Evolutionary conservation across 2,888 invertebrate genomes (phyloP), one percentile per base, ranked within the genome.

Genomic region (Epirrhoe tristata): DNA sequence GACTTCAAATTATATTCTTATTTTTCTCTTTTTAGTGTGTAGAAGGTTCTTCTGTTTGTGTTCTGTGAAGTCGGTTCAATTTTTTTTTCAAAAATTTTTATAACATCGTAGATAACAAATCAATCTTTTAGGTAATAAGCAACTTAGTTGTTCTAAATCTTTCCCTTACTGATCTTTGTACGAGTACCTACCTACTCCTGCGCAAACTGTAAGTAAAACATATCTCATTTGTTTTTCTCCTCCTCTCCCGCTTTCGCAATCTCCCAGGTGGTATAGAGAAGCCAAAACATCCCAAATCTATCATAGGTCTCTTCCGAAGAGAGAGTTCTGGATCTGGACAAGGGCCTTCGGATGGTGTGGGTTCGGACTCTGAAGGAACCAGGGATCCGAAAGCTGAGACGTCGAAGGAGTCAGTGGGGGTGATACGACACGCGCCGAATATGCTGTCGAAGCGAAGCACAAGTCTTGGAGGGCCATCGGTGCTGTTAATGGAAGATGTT

Each of bases 261-360:
- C 79, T 79, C 78, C 72, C 81, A 97, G 97, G 97, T 93, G 97
- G 97, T 82, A 96, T 97, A 90, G 97, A 97, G 91, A 97, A 97
- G 94, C 97, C 97, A 89, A 96, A 97, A 93, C 95, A 95, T 92
- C 95, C 96, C 78, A 96, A 96, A 91, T 97, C 97, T 90, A 97
- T 98, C 90, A 97, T 97, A 94, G 97, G 97, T 91, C 95, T 97
- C 73, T 98, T 98, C 93, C 95, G 97, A 82, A 95, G 97, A 82
- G 97, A 97, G 86, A 97, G 97, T 87, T 94, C 95, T 75, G 95
- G 96, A 79, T 97, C 97, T 0, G 95, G 95, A 61, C 95, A 95
- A 77, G 95, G 94, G 0, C 93, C 86, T 32, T 94, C 94, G 53
- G 88, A 93, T 54, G 88, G 93, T 60, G 93, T 93, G 58, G 86